Conservation (phyloP, 2,113 vertebrate genomes). For the Ailurus styani region DNA sequence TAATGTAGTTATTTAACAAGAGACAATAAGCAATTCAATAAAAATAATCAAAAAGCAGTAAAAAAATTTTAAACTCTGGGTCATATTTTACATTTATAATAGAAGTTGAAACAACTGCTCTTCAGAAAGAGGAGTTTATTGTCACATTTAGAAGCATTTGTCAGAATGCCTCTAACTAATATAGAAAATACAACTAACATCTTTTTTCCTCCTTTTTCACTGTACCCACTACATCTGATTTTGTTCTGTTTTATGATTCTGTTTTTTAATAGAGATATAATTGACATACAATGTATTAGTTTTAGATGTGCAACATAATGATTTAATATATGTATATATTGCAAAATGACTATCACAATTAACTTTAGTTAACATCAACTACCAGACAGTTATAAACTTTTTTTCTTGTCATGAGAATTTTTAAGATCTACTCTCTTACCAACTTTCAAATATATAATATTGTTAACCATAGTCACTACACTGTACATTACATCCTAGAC, state of each 20-base stretch:
- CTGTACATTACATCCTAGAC: neutral
- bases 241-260: neutral
- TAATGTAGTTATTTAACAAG: constrained; percentile 42
- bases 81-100: neutral
- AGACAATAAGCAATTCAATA: neutral
- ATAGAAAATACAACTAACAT: neutral
- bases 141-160: neutral
- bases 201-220: neutral
- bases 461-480: neutral
- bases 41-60: neutral
- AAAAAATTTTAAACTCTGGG: neutral
- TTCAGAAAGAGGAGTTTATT: neutral
- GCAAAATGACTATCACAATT: neutral
- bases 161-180: neutral
- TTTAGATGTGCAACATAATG: neutral
- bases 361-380: neutral
- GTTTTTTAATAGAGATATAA: neutral
- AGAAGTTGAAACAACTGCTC: neutral
- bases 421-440: neutral
- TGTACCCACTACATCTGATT: neutral
- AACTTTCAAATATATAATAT: neutral
- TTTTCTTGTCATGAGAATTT: neutral
- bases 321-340: neutral
- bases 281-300: neutral
- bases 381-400: neutral